Percentiles rank a stretch among this genome's conserved stretches.
Conservation (phyloP, 2,113 vertebrate genomes). For the Talpa occidentalis region DNA sequence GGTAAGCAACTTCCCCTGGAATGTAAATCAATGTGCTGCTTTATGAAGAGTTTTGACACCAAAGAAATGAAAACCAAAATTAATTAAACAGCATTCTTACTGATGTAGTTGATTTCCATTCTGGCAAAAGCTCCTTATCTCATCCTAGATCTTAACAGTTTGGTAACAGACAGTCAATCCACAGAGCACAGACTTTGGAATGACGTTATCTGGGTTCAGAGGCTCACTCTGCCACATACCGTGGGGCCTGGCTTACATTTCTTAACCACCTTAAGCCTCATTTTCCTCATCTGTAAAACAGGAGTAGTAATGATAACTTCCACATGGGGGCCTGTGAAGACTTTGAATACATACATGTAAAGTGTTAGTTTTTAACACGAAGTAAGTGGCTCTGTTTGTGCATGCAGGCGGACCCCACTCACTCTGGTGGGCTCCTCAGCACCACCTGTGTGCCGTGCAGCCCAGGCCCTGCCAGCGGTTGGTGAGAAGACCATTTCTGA, state of each 20-base stretch:
- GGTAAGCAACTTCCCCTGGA: not conserved
- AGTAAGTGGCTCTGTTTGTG: not conserved
- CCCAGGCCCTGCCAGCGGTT: not conserved
- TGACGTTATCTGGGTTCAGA: not conserved
- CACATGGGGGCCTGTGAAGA: not conserved
- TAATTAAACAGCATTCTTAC: conserved; percentile 12
- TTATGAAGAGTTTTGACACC: not conserved
- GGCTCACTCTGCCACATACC: not conserved
- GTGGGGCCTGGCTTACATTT: not conserved
- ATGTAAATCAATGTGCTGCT: conserved; percentile 33
- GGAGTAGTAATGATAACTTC: not conserved
- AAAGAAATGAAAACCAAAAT: not conserved
- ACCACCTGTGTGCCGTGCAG: not conserved
- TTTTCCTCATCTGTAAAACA: conserved; percentile 44
- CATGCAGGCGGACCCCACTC: not conserved
- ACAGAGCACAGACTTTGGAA: not conserved
- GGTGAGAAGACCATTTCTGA: conserved; percentile 32
- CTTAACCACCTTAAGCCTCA: not conserved
- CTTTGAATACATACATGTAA: not conserved
- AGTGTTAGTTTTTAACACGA: not conserved
- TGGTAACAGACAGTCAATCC: not conserved
- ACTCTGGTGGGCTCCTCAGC: not conserved
- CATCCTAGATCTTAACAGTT: not conserved
- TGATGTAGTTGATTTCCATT: conserved; percentile 6
- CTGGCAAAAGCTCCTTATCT: not conserved